Base-by-base conservation (phyloP, 2,888 invertebrate species). In the Parnassius glacialis region DNA sequence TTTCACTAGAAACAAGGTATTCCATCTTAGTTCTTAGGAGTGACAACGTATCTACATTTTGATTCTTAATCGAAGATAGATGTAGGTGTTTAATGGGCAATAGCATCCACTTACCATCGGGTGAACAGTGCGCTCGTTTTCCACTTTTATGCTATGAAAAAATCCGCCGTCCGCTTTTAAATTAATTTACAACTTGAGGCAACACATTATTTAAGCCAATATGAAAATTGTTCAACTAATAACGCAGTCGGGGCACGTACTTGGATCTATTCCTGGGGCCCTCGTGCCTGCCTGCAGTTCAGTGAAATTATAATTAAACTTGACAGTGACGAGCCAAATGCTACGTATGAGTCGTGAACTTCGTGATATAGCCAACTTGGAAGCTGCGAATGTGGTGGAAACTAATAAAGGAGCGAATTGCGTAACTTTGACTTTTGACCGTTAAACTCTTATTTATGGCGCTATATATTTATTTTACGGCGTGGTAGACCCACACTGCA, bases 211-310 rank as follows among this genome's bases (percentile, higher is more conserved):
- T 87, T 86, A 87, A 83, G 83, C 83, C 87, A 89, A 90, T 90
- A 89, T 84, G 88, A 87, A 90, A 88, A 89, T 88, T 87, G 84
- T 83, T 81, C 74, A 83, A 86, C 81, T 87, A 87, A 89, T 90
- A 87, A 81, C 78, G 75, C 71, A 86, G 76, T 79, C 87, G 73
- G 72, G 71, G 79, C 89, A 87, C 88, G 87, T 87, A 71, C 72
- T 64, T 64, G 71, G 71, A 76, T 73, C 78, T 70, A 65, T 70
- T 69, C 70, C 70, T 67, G 71, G 68, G 69, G 73, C 52, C 56
- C 11, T 9, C 69, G 70, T 67, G 67, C 63, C 68, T 65, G 64
- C 61, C 68, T 65, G 64, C 61, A 59, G 55, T 63, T 68, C 69
- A 65, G 67, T 70, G 68, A 71, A 72, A 73, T 70, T 70, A 76